Conservation (phyloP, 1,140 invertebrate genomes). For the Hermatobates lingyangjiaoensis region DNA sequence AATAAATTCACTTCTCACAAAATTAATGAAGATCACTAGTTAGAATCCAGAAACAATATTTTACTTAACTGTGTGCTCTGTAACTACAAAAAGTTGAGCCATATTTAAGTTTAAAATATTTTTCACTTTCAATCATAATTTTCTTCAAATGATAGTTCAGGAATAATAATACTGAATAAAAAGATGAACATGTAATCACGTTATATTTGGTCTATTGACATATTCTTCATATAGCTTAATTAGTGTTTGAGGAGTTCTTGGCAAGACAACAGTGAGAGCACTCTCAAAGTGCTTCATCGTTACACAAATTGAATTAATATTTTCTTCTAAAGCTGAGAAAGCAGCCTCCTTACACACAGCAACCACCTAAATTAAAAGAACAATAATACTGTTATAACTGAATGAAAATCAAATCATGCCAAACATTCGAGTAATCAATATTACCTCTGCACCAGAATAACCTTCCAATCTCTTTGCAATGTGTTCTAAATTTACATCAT, state of each 20-base stretch:
- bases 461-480: conserved; percentile 45
- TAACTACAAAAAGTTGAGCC: no score
- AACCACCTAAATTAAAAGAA: conserved; percentile 31
- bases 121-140: no score
- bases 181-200: no score
- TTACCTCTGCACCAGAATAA: conserved; percentile 77
- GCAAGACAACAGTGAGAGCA: conserved; percentile 44
- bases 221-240: conserved; percentile 49
- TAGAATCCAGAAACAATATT: no score
- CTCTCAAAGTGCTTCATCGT: conserved; percentile 40
- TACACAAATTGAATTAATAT: conserved; percentile 35
- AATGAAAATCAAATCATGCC: background rate
- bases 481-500: conserved; percentile 37
- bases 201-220: conserved; percentile 16
- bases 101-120: no score
- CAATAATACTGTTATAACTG: conserved; percentile 1
- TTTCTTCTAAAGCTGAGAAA: conserved; percentile 52
- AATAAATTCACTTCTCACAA: no score
- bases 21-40: no score
- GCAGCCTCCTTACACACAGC: conserved; percentile 75
- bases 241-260: conserved; percentile 44
- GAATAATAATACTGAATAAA: no score
- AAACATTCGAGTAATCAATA: background rate
- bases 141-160: no score
- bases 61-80: no score